Percentiles rank a stretch among this genome's conserved stretches.
phyloP scores from a whole-genome alignment of 2,113 vertebrate genomes.

The Ploceus nigricollis region DNA sequence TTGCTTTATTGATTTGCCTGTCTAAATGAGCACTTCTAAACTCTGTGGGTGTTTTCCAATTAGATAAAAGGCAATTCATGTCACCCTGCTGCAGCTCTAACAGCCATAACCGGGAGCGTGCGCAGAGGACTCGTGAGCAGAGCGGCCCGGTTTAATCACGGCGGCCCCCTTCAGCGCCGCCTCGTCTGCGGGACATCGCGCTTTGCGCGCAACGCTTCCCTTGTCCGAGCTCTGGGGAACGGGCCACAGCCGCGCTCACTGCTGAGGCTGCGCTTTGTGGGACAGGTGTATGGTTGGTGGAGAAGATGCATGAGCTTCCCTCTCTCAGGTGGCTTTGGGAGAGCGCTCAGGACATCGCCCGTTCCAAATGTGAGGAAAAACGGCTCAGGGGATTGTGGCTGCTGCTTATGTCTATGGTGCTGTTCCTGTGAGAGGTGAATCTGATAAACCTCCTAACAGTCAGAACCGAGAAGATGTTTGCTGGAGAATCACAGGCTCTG shows the following conservation, averaged over 20 bases:
- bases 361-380: background rate
- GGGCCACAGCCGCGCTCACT: background rate
- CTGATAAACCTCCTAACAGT: background rate
- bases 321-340: background rate
- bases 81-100: slow-evolving; percentile 63
- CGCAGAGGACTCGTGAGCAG: slow-evolving; percentile 61
- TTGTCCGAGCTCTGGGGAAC: background rate
- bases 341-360: fast-evolving
- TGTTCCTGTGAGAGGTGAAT: background rate
- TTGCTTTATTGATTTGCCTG: slow-evolving; percentile 75
- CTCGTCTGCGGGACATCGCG: slow-evolving; percentile 46
- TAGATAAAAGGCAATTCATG: slow-evolving; percentile 79
- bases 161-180: slow-evolving; percentile 13
- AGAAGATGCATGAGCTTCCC: background rate
- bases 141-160: slow-evolving; percentile 70
- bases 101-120: slow-evolving; percentile 51
- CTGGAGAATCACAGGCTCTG: background rate
- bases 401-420: background rate
- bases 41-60: slow-evolving; percentile 79
- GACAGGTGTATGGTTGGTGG: background rate
- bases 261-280: background rate
- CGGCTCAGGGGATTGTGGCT: background rate
- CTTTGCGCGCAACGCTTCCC: background rate
- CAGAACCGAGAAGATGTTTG: fast-evolving
- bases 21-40: slow-evolving; percentile 73